Evolutionary conservation across 2,888 invertebrate genomes (phyloP).

Genomic region (Leptopilina syphax): DNA sequence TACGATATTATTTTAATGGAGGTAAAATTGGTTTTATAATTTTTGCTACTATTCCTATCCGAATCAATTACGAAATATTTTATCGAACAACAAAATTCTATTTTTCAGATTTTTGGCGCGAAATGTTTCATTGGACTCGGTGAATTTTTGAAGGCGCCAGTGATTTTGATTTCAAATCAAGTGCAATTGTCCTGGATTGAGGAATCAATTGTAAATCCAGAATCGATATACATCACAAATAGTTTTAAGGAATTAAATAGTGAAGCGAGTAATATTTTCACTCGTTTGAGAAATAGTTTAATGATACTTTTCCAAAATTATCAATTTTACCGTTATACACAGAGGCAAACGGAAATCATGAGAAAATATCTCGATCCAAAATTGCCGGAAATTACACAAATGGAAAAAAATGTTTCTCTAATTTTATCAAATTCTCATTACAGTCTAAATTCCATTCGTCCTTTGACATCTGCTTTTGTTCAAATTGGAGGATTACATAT

Average conservation of each 20-base stretch:
- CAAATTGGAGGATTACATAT: constrained; percentile 78
- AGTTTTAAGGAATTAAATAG: neutral
- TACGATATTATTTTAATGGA: constrained; percentile 44
- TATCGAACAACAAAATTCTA: too few species aligned
- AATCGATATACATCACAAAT: neutral
- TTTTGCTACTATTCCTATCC: too few species aligned
- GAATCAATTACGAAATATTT: too few species aligned
- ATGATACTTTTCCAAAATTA: neutral
- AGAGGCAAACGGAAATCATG: constrained; percentile 31
- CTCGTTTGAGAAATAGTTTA: neutral
- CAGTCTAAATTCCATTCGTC: constrained; percentile 74
- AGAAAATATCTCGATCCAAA: constrained; percentile 45
- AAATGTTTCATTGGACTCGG: constrained; percentile 46
- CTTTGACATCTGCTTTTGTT: constrained; percentile 75
- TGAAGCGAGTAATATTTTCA: neutral
- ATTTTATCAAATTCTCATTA: constrained; percentile 77
- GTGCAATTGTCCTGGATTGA: neutral
- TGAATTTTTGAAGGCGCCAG: constrained; percentile 43
- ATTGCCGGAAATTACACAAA: constrained; percentile 70
- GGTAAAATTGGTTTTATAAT: constrained; percentile 26
- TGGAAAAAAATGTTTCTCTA: constrained; percentile 76
- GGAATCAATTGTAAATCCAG: neutral
- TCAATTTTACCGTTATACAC: neutral
- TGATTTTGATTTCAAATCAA: constrained; percentile 26
- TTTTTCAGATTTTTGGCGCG: constrained; percentile 37